These are phyloP conservation scores for Drosophila ogumai DNA, from an alignment of 1,140 invertebrate genomes.

Conservation along the genomic window DNA sequence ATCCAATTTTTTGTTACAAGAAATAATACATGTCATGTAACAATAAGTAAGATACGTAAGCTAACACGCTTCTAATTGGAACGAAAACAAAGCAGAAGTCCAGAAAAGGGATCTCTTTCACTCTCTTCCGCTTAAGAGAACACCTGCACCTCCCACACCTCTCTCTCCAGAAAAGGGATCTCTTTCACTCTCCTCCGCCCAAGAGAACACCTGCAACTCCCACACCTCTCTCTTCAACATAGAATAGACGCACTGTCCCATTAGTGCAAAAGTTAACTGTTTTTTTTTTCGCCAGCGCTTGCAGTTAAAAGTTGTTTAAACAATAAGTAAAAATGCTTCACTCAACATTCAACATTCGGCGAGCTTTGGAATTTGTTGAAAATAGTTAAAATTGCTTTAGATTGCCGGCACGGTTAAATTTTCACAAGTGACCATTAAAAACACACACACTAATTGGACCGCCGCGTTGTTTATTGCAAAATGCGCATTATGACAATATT, in stretches of 20 bases:
- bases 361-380: constrained; percentile 7
- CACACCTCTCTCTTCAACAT: neutral
- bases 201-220: neutral
- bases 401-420: constrained; percentile 9
- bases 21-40: neutral
- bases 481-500: constrained; percentile 25
- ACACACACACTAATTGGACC: constrained; percentile 5
- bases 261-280: neutral
- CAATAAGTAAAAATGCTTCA: constrained; percentile 18
- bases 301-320: constrained; percentile 12
- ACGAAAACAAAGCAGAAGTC: neutral
- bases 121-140: neutral
- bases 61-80: constrained; percentile 17
- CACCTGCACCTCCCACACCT: neutral
- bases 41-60: neutral
- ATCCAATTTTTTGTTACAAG: neutral
- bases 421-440: constrained; percentile 24
- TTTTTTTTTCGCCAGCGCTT: neutral
- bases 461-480: neutral
- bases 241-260: neutral
- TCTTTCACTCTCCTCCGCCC: neutral
- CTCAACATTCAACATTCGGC: constrained; percentile 1
- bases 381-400: constrained; percentile 18
- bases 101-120: neutral
- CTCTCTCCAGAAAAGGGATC: neutral